These are phyloP conservation scores for Engystomops pustulosus DNA, from an alignment of 2,113 vertebrate species.

Conservation along the genomic window DNA sequence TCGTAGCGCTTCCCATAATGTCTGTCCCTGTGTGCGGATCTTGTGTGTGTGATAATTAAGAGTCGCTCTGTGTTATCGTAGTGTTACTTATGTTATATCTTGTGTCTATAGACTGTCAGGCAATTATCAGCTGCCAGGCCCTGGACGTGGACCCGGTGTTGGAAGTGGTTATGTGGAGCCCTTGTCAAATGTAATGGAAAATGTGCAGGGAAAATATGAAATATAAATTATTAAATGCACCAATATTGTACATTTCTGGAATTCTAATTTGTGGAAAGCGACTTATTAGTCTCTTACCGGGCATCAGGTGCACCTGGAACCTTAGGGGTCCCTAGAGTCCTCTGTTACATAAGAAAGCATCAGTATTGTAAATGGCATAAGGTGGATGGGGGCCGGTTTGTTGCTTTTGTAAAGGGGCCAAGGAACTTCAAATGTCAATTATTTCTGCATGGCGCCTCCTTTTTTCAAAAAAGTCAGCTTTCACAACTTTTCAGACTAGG, in stretches of 20 bases:
- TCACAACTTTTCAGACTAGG: no score
- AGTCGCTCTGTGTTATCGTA: background rate
- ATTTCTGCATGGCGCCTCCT: no score
- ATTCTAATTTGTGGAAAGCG: background rate
- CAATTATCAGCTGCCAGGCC: background rate
- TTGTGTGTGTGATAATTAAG: background rate
- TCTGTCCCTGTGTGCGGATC: background rate
- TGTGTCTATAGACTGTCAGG: background rate
- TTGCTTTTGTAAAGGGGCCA: no score
- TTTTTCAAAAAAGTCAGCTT: no score
- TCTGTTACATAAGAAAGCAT: no score
- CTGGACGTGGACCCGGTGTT: background rate
- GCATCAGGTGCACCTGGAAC: no score
- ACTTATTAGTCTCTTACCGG: no score
- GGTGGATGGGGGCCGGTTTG: no score
- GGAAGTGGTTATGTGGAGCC: background rate
- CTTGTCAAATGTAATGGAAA: background rate
- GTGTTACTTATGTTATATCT: background rate
- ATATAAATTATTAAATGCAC: background rate
- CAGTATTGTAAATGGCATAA: no score
- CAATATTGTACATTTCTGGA: background rate
- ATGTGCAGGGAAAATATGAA: background rate
- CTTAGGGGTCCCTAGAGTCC: no score
- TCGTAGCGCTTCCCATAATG: background rate
- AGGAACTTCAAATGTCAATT: no score